These are phyloP conservation scores for Symphodus melops DNA, from an alignment of 2,113 vertebrate species.

Conservation along the genomic window DNA sequence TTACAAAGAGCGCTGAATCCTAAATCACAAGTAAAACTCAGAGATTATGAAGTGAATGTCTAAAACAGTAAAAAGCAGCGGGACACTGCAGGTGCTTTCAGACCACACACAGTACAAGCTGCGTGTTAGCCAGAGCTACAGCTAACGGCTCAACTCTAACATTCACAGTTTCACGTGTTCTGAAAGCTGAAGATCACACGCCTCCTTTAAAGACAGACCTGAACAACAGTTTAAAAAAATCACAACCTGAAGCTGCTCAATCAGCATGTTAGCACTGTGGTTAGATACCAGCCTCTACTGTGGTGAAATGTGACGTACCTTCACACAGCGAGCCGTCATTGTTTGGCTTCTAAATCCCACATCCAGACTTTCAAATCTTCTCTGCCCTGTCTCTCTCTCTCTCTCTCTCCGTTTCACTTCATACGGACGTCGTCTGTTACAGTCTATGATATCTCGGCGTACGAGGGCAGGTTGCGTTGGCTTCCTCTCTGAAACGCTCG, in stretches of 20 bases:
- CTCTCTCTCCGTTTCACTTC: neutral
- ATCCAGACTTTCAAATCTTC: neutral
- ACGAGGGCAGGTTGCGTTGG: neutral
- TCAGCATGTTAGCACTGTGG: neutral
- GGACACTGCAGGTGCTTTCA: too few relatives aligned
- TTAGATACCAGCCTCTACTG: neutral
- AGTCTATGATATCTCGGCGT: too few relatives aligned
- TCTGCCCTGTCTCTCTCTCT: neutral
- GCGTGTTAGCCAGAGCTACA: neutral
- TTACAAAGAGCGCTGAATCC: neutral
- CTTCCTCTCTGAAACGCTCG: conserved; percentile 54
- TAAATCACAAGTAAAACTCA: too few relatives aligned
- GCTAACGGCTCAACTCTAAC: too few relatives aligned
- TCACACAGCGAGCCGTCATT: conserved; percentile 26
- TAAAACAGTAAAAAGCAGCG: too few relatives aligned
- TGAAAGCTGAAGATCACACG: too few relatives aligned
- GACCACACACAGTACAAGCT: too few relatives aligned
- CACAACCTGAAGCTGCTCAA: too few relatives aligned
- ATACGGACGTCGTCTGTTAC: neutral
- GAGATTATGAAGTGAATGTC: too few relatives aligned
- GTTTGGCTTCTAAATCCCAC: neutral
- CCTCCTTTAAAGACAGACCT: too few relatives aligned
- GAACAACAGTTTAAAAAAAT: too few relatives aligned
- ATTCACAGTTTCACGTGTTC: too few relatives aligned
- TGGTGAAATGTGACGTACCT: conserved; percentile 39